phyloP scores from a whole-genome alignment of 2,888 invertebrate genomes.

The Flexamia atlantica region DNA sequence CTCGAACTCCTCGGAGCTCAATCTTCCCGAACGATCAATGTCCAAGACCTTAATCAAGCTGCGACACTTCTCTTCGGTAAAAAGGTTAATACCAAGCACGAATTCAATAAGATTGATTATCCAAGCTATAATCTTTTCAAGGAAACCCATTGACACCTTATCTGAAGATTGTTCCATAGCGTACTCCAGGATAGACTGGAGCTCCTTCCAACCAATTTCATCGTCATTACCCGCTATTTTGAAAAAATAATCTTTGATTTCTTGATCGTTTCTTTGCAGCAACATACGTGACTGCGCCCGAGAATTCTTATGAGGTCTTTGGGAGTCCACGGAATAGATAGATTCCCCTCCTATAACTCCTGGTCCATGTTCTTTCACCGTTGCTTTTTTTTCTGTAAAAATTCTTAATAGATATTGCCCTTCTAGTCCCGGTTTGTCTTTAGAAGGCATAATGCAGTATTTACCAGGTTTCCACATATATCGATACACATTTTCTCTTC shows the following conservation, averaged over 20 bases:
- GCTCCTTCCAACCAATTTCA: neutral
- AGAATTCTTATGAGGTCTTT: too few species aligned
- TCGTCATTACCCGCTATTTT: neutral
- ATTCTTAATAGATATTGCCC: neutral
- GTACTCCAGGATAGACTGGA: neutral
- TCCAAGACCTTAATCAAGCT: neutral
- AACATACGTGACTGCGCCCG: too few species aligned
- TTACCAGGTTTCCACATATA: neutral
- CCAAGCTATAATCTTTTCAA: neutral
- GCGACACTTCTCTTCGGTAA: neutral
- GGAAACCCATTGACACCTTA: neutral
- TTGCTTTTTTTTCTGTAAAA: neutral
- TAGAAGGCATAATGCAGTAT: conserved; percentile 1
- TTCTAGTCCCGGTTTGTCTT: neutral
- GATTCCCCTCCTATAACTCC: neutral
- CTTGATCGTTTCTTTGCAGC: neutral
- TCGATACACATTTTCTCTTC: neutral
- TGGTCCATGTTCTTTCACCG: neutral
- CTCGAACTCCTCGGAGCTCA: neutral
- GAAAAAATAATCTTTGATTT: neutral
- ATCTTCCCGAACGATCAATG: neutral
- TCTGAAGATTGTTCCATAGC: neutral
- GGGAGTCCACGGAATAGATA: neutral
- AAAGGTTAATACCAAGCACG: neutral
- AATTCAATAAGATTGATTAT: neutral